Base-by-base conservation (phyloP, 53 echinoderm and acorn worm species). In the Echinometra lucunter region DNA sequence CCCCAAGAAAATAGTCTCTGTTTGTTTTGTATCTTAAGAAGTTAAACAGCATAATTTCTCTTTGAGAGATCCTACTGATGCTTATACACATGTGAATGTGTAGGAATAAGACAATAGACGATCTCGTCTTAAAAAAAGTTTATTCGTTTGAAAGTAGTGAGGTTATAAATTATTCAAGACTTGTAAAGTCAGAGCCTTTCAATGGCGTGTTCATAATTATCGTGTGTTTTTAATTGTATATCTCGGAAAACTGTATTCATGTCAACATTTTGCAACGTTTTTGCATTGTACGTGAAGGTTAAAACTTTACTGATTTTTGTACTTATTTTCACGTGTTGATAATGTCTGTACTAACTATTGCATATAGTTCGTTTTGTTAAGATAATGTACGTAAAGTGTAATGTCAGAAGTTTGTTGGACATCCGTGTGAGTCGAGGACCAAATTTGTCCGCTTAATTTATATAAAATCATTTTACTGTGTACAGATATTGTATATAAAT, bases 101-200 rank as follows among this genome's bases (percentile, higher is more conserved):
- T 44, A 83, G 27, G n/a, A 83, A 25, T 27, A 63, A 37, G 66
- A 90, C 60, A 90, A 90, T 90, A 90, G 91, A 90, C 91, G 66
- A 92, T 4, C 44, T 70, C 92, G 92, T 92, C 92, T 92, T 78
- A 92, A 92, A 91, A 57, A 66, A 91, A 44, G 91, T 91, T 44
- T 66, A 25, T 69, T 45, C 35, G 27, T 91, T 91, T 5, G 27
- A 91, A 67, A 67, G 91, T 58, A 60, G 58, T 85, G 49, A 85
- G 49, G 49, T 57, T 66, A 67, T 90, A 90, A 92, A 92, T 92
- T 92, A 92, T 72, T 92, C 27, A 91, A 75, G 92, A 92, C 92
- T 92, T 92, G 34, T 75, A 37, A 92, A 92, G 92, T 92, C 92
- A 23, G 0, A 37, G 37, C 30, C 53, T 53, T 28, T 28, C 21